These are phyloP conservation scores for Lapara coniferarum DNA, from an alignment of 2,888 invertebrate genomes.

Conservation along the genomic window DNA sequence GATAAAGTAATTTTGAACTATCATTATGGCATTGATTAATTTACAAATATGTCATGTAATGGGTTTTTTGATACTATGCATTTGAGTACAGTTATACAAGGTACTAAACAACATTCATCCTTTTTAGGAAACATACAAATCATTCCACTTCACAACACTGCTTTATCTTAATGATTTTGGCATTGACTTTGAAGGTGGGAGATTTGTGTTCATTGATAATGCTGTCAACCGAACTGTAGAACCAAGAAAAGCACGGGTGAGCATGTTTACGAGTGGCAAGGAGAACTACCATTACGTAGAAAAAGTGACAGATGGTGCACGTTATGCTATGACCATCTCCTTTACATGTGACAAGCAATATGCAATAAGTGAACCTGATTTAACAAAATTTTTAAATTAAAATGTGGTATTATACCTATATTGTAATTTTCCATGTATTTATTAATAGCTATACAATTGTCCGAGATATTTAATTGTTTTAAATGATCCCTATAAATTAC, in stretches of 20 bases:
- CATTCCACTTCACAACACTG: conserved; percentile 94
- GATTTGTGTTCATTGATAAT: conserved; percentile 91
- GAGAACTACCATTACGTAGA: conserved; percentile 94
- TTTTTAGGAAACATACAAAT: conserved; percentile 91
- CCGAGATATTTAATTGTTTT: too few relatives aligned
- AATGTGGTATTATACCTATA: background rate
- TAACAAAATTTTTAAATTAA: conserved; percentile 49
- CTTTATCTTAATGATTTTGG: conserved; percentile 90
- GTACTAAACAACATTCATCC: conserved; percentile 30
- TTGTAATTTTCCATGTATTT: too few relatives aligned
- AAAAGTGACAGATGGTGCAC: conserved; percentile 87
- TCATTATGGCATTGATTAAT: background rate
- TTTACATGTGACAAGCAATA: conserved; percentile 91
- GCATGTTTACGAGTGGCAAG: conserved; percentile 93
- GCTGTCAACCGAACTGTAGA: conserved; percentile 87
- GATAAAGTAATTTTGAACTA: conserved; percentile 86
- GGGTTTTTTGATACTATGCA: too few relatives aligned
- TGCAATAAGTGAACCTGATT: conserved; percentile 85
- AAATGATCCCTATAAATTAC: too few relatives aligned
- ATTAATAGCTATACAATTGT: too few relatives aligned
- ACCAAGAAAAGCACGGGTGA: conserved; percentile 90
- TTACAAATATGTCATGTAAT: background rate
- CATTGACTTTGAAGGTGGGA: conserved; percentile 91
- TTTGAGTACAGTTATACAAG: background rate
- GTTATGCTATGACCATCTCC: conserved; percentile 93